phyloP scores from a whole-genome alignment of 2,797 vertebrate genomes.

The Chromis chromis region DNA sequence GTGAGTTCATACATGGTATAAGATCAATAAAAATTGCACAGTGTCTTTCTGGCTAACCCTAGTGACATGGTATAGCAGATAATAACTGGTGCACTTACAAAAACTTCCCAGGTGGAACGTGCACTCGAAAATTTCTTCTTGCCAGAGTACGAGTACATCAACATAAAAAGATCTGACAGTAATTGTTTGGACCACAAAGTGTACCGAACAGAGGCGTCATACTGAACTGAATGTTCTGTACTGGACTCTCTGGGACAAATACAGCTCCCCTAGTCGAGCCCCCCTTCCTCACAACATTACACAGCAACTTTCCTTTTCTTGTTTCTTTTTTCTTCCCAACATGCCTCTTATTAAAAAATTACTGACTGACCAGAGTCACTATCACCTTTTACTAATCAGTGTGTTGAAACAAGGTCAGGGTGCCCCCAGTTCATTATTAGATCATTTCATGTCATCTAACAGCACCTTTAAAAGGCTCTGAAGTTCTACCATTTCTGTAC shows the following conservation, averaged over 20 bases:
- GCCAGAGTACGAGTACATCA: background rate
- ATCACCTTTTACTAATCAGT: background rate
- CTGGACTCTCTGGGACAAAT: background rate
- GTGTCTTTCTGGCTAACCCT: background rate
- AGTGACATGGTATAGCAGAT: background rate
- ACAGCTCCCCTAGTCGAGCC: background rate
- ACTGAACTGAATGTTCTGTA: background rate
- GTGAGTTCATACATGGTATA: background rate
- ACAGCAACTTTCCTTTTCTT: background rate
- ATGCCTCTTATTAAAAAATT: no score
- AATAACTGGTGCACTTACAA: no score
- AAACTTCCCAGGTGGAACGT: no score
- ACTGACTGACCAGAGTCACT: background rate
- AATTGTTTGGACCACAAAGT: background rate
- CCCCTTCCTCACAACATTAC: no score
- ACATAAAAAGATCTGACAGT: background rate
- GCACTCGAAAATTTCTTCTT: background rate
- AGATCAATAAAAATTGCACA: background rate
- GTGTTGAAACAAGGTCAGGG: constrained; percentile 3
- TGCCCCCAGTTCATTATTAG: constrained; percentile 6
- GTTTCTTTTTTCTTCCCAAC: background rate
- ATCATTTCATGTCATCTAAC: constrained; percentile 1
- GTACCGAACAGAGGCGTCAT: background rate
- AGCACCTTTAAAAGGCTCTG: background rate
- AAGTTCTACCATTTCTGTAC: no score